A percentile compares a stretch with the other conserved stretches of the same genome.
These are phyloP conservation scores for Lota lota DNA, from an alignment of 2,113 vertebrate species.

Conservation along the genomic window DNA sequence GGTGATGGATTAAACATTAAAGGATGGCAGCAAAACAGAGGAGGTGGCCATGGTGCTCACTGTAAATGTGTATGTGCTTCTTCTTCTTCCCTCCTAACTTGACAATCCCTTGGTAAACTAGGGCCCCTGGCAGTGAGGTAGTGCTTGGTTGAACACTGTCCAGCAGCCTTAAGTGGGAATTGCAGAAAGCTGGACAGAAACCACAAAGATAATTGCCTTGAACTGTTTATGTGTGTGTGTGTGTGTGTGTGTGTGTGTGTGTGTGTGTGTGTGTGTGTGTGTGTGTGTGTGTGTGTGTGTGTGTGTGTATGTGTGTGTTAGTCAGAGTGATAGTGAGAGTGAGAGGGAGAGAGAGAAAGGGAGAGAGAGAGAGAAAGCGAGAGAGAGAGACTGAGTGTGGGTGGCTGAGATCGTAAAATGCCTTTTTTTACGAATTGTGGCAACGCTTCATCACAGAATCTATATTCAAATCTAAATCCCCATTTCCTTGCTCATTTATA, in stretches of 20 bases:
- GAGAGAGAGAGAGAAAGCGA: too few species aligned
- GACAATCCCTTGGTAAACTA: conserved; percentile 49
- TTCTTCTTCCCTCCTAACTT: conserved; percentile 29
- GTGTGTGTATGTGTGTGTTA: too few species aligned
- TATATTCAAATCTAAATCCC: too few species aligned
- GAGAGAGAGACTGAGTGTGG: too few species aligned
- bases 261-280: conserved; percentile 5
- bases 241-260: too few species aligned
- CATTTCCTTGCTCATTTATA: too few species aligned
- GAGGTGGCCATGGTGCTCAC: conserved; percentile 10
- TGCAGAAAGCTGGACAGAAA: conserved; percentile 42
- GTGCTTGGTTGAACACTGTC: conserved; percentile 38
- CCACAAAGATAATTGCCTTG: conserved; percentile 44
- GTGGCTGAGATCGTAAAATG: too few species aligned
- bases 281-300: too few species aligned
- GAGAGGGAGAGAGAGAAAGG: too few species aligned
- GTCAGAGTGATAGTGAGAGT: too few species aligned
- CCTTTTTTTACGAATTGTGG: too few species aligned
- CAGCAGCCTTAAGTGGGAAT: conserved; percentile 32
- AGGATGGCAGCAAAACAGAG: conserved; percentile 11
- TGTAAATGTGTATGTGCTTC: conserved; percentile 24
- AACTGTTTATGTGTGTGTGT: conserved; percentile 16
- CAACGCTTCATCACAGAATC: too few species aligned
- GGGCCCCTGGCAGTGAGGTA: conserved; percentile 35
- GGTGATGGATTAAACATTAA: conserved; percentile 30